Conservation (phyloP, 2,888 invertebrate genomes). For the Ischnura elegans region DNA sequence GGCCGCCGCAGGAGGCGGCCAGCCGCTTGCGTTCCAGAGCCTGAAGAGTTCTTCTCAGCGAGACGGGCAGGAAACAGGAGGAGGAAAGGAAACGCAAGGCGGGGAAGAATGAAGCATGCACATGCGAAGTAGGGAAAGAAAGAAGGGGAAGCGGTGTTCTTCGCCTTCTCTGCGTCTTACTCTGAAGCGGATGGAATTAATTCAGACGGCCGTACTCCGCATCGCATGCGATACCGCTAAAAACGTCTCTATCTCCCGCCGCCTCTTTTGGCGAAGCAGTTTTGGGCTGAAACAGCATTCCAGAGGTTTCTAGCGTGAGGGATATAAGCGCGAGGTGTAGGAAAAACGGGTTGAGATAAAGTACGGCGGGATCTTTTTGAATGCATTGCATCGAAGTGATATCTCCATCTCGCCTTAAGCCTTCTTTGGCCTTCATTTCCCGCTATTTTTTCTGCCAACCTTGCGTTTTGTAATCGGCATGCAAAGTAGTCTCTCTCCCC, state of each 20-base stretch:
- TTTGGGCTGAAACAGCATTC: conserved; percentile 40
- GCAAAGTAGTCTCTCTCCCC: no score
- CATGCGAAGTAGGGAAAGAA: not conserved
- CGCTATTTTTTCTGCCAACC: not conserved
- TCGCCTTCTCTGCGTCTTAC: not conserved
- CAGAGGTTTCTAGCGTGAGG: conserved; percentile 11
- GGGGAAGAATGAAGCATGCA: not conserved
- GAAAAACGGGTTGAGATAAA: not conserved
- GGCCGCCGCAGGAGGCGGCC: not conserved
- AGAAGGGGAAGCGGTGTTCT: not conserved
- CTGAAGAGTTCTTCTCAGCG: not conserved
- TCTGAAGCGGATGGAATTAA: conserved; percentile 46
- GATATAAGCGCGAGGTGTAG: not conserved
- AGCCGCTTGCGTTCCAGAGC: not conserved
- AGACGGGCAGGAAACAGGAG: not conserved
- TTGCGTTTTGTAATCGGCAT: not conserved
- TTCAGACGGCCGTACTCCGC: conserved; percentile 53
- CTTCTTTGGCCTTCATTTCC: not conserved
- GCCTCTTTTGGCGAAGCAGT: conserved; percentile 41
- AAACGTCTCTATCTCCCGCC: conserved; percentile 47
- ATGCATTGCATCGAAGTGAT: not conserved
- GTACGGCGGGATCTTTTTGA: not conserved
- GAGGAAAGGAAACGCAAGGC: not conserved
- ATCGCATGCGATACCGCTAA: conserved; percentile 42
- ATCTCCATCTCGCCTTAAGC: not conserved